Evolutionary conservation across 2,113 vertebrate genomes (phyloP).

Genomic region (Myrmecophaga tridactyla): DNA sequence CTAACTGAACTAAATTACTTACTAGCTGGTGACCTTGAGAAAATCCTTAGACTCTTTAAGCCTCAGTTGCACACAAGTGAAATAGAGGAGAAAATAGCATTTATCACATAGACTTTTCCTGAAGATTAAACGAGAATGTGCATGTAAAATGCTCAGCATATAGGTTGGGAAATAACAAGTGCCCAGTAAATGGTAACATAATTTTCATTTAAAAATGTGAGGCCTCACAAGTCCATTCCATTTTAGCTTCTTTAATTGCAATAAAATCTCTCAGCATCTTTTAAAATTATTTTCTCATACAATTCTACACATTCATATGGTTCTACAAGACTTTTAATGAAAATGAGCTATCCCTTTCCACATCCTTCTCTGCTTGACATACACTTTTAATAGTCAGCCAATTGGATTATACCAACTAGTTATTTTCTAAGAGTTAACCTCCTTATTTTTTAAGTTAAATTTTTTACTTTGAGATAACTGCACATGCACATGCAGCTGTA

Average conservation of each 20-base stretch:
- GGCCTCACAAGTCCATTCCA: background rate
- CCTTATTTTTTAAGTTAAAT: background rate
- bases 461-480: background rate
- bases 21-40: background rate
- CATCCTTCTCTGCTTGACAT: background rate
- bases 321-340: background rate
- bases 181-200: background rate
- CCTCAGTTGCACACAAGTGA: background rate
- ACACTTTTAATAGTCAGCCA: background rate
- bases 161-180: background rate
- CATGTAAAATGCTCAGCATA: background rate
- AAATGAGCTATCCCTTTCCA: background rate
- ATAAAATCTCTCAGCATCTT: background rate
- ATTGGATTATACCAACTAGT: background rate
- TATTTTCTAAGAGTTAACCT: background rate
- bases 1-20: background rate
- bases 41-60: background rate
- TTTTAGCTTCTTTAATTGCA: background rate
- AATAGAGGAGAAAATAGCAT: background rate
- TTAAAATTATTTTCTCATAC: background rate
- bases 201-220: background rate
- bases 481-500: background rate
- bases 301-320: background rate
- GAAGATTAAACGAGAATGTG: background rate
- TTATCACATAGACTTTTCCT: background rate